Base-by-base conservation (phyloP, 2,888 invertebrate species). In the Conus canariensis region DNA sequence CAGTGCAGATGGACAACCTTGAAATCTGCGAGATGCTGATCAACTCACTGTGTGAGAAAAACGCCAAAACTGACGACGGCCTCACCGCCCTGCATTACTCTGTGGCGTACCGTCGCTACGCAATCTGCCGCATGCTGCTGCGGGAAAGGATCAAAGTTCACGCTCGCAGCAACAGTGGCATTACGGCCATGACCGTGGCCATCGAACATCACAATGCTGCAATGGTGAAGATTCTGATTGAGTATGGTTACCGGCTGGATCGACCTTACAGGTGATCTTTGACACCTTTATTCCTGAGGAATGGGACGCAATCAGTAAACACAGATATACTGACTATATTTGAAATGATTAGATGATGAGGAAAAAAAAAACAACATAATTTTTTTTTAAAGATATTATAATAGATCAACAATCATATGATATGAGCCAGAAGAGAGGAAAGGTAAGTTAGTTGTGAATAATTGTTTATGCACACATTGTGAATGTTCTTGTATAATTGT, bases 101-200 rank as follows among this genome's bases (percentile, higher is more conserved):
- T 10, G 94, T 95, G 3, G 95, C 94, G 0, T 95, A 94, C 91
- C 89, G 91, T 45, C 91, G 95, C 12, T 95, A 95, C 90, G 94
- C 94, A 16, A 95, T 95, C 70, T 93, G 93, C 74, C 94, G 95
- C 85, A 91, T 94, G 45, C 92, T 96, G 19, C 92, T 96, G 88
- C 91, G 94, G 88, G 94, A 93, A 86, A 92, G 93, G 58, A 92
- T 93, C 85, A 94, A 95, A 86, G 91, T 95, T 60, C 93, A 95
- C 80, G 93, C 94, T 10, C 93, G 93, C 83, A 94, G 94, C 74
- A 93, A 94, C 83, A 91, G 93, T 56, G 95, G 95, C 10, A 93
- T 95, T 5, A 95, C 95, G 3, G 92, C 95, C 64, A 94, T 96
- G 95, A 93, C 95, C 1, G 92, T 95, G 3, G 95, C 95, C n/a